Conservation (phyloP, 2,113 vertebrate genomes). For the Phrynosoma platyrhinos region DNA sequence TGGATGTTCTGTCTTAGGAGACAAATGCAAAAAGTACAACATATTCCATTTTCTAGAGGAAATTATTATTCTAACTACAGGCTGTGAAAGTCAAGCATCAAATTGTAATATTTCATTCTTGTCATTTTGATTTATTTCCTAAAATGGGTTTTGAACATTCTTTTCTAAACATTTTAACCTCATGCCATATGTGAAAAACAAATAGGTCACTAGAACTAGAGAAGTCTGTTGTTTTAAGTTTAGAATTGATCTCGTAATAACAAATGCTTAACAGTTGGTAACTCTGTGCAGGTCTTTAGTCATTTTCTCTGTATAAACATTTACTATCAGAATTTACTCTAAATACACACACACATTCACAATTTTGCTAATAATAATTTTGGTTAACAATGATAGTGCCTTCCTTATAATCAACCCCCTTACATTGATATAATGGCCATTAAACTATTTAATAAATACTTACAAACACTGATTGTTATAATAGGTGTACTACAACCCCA, state of each 20-base stretch:
- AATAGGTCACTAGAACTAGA: neutral
- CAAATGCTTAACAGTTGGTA: neutral
- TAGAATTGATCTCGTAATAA: neutral
- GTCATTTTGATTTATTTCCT: constrained; percentile 5
- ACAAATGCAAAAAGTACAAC: neutral
- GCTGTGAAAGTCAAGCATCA: neutral
- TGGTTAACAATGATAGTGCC: neutral
- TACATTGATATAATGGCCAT: neutral
- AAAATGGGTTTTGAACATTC: neutral
- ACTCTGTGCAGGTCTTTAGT: neutral
- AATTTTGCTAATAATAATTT: neutral
- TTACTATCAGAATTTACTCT: neutral
- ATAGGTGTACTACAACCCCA: neutral
- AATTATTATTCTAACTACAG: neutral
- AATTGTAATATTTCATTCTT: neutral
- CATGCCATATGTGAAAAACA: constrained; percentile 6
- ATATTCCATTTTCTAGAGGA: neutral
- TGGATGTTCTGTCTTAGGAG: neutral
- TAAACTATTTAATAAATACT: neutral
- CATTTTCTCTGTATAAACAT: neutral
- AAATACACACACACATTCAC: neutral
- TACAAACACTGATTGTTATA: neutral
- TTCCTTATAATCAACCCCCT: neutral
- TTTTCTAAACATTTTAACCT: neutral
- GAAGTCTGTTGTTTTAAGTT: neutral